phyloP scores from a whole-genome alignment of 2,113 vertebrate species.

The Acrocephalus kingi region DNA sequence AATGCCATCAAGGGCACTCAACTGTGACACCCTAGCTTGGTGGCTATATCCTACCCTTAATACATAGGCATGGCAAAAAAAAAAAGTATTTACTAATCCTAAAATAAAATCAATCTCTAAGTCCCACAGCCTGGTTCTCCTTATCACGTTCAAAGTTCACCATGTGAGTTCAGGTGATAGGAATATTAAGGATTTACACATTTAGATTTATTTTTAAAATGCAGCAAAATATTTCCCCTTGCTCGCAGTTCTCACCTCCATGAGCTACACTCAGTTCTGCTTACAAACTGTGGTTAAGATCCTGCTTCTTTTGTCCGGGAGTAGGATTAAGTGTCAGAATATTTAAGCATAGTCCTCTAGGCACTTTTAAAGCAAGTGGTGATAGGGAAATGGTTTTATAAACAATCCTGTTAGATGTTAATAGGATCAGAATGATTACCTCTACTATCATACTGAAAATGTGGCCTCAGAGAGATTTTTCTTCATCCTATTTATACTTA shows the following conservation, averaged over 20 bases:
- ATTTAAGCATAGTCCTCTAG: background rate
- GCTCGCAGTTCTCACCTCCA: background rate
- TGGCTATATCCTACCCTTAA: background rate
- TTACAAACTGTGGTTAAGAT: background rate
- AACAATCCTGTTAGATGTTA: constrained; percentile 39
- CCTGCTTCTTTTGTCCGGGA: background rate
- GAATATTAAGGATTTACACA: background rate
- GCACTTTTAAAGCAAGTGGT: background rate
- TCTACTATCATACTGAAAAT: background rate
- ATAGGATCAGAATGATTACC: constrained; percentile 40
- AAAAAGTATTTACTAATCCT: background rate
- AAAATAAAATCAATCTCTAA: background rate
- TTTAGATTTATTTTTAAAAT: background rate
- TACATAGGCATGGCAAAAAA: background rate
- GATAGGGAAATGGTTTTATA: background rate
- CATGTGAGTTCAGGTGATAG: background rate
- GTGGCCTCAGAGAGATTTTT: background rate
- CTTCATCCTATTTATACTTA: background rate
- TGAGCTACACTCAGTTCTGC: background rate
- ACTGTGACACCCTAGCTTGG: background rate
- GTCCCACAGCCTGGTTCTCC: background rate
- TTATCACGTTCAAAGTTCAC: background rate
- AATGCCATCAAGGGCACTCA: background rate
- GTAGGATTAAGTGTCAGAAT: background rate
- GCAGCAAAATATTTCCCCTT: background rate